Conservation (phyloP, 2,113 vertebrate genomes). For the Gobiocypris rarus region DNA sequence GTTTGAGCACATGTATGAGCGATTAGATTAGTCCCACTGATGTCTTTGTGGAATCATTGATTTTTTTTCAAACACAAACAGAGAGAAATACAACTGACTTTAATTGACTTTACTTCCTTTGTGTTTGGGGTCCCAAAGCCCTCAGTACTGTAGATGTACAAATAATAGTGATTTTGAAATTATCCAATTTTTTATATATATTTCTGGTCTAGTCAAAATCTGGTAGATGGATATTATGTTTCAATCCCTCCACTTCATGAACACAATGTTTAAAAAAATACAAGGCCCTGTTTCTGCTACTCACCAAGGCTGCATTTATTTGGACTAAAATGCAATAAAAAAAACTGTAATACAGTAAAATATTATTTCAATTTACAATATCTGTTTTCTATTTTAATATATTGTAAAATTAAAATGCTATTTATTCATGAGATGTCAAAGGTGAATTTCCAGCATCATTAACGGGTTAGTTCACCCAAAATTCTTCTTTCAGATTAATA, state of each 20-base stretch:
- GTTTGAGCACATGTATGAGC: slow-evolving; percentile 9
- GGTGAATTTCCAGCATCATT: no score
- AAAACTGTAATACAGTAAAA: no score
- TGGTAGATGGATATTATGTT: background rate
- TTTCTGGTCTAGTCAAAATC: background rate
- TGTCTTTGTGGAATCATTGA: slow-evolving; percentile 26
- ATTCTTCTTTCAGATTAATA: no score
- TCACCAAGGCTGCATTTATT: no score
- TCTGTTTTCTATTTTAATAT: no score
- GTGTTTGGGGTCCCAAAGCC: background rate
- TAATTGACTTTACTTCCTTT: background rate
- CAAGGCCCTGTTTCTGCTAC: background rate
- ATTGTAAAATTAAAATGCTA: no score
- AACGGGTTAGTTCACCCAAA: no score
- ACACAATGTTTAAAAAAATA: background rate
- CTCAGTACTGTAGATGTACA: background rate
- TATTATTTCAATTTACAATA: no score
- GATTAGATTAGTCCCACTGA: slow-evolving; percentile 30
- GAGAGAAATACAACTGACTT: background rate
- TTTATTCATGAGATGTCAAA: no score
- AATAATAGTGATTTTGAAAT: background rate
- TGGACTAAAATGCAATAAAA: no score
- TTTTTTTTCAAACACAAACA: slow-evolving; percentile 16
- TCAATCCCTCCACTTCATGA: background rate
- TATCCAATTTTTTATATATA: background rate